Evolutionary conservation across 2,888 invertebrate species (phyloP), one percentile per base, ranked within the genome.

Genomic region (Machimus rusticus): DNA sequence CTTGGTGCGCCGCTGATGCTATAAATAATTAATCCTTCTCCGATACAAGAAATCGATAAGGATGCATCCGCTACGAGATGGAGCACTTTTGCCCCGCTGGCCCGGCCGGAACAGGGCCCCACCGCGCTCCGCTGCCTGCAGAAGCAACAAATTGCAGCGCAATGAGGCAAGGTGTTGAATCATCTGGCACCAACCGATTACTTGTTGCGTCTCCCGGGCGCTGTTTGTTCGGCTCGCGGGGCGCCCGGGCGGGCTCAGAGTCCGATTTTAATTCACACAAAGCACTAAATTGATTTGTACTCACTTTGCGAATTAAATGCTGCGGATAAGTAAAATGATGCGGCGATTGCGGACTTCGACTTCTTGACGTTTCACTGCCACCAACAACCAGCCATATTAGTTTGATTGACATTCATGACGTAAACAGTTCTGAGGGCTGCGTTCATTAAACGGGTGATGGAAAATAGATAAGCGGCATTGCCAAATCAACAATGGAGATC

Each of bases 291-390:
- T 78, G 43, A 78, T 8, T 34, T 14, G 19, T 76, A 76, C 76
- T 76, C 37, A 76, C 76, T 76, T 76, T 76, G 19, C 66, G 12
- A 28, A 66, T 66, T 66, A 66, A 66, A 66, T 66, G 66, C 66
- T 66, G 66, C 28, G 28, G 66, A 23, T 23, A 28, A 12, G 28
- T 66, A 12, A 66, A 66, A 66, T 66, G 23, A 66, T 23, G 23
- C 12, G 4, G 8, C 23, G 66, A 28, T 23, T 12, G 12, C 9
- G 9, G 23, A 66, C 23, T 66, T 28, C 37, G 31, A 55, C 31
- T 78, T 51, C 34, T 57, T 84, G 57, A 84, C 84, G 74, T 66
- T 74, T 74, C 43, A 84, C 84, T 84, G 84, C 66, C 84, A 84
- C 57, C 43, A 81, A 81, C 55, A 81, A 34, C 16, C 57, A 84